Conservation (phyloP, 2,797 vertebrate species). For the Platyrinchus mystaceus region DNA sequence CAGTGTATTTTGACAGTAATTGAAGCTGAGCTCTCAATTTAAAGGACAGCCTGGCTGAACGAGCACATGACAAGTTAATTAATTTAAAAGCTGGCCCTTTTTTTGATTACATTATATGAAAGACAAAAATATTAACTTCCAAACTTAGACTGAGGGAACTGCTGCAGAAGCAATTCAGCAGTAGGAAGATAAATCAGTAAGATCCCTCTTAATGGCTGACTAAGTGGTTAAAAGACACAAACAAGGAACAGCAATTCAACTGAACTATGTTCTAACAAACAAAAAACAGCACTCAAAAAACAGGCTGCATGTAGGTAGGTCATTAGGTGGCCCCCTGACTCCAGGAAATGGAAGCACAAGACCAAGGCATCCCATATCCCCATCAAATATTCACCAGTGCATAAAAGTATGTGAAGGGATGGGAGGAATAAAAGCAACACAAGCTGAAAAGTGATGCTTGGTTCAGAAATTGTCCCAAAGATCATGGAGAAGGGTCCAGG, state of each 20-base stretch:
- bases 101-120: neutral
- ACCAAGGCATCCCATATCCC: neutral
- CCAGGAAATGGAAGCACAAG: neutral
- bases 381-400: neutral
- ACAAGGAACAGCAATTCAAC: neutral
- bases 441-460: neutral
- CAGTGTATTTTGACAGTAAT: neutral
- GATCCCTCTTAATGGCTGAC: neutral
- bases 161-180: neutral
- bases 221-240: neutral
- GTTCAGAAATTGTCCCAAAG: neutral
- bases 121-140: slow-evolving; percentile 1
- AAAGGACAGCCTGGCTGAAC: slow-evolving; percentile 10
- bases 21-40: slow-evolving; percentile 4
- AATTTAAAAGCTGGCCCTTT: neutral
- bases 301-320: neutral
- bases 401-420: neutral
- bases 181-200: neutral
- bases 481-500: neutral
- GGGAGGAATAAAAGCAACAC: neutral
- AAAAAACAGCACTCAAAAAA: neutral
- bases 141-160: neutral
- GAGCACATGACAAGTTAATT: neutral
- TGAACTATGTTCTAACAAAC: neutral
- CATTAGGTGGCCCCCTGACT: slow-evolving; percentile 63